phyloP scores from a whole-genome alignment of 2,113 vertebrate genomes.

The Scophthalmus maximus region DNA sequence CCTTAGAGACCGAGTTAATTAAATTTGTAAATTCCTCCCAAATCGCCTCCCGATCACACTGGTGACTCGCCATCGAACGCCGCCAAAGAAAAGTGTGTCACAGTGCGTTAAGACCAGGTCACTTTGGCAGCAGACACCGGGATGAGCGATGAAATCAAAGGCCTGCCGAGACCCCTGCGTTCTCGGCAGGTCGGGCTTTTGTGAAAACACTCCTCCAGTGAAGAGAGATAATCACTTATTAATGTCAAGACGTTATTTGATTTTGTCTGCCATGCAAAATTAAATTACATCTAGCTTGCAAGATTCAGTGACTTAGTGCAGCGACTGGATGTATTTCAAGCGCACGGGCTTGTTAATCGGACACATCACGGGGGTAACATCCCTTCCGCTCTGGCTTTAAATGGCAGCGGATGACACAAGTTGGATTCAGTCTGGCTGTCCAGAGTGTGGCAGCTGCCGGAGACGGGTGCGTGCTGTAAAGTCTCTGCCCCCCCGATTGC shows the following conservation, averaged over 20 bases:
- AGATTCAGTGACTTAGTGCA: conserved; percentile 41
- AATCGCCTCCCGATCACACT: conserved; percentile 60
- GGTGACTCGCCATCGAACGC: conserved; percentile 30
- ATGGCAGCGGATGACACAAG: conserved; percentile 44
- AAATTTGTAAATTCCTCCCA: conserved; percentile 73
- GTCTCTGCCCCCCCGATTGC: neutral
- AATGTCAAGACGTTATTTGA: conserved; percentile 59
- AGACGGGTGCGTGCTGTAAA: conserved; percentile 12
- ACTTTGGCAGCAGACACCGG: conserved; percentile 36
- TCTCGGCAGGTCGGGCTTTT: conserved; percentile 29
- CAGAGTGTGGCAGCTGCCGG: conserved; percentile 11
- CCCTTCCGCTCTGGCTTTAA: conserved; percentile 42
- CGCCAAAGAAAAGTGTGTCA: conserved; percentile 73
- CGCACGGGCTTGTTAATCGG: conserved; percentile 54
- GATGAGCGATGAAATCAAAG: conserved; percentile 38
- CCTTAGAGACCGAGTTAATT: conserved; percentile 76
- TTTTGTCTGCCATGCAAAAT: conserved; percentile 55
- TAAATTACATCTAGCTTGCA: conserved; percentile 53
- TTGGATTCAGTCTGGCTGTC: conserved; percentile 34
- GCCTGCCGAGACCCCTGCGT: conserved; percentile 36
- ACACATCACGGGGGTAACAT: conserved; percentile 50
- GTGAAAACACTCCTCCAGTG: conserved; percentile 31
- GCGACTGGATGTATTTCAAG: conserved; percentile 42
- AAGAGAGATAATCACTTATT: conserved; percentile 57
- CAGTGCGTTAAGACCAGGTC: conserved; percentile 55